Evolutionary conservation across 2,113 vertebrate genomes (phyloP), one percentile per base, ranked within the genome.

Genomic region (Prochilodus magdalenae): DNA sequence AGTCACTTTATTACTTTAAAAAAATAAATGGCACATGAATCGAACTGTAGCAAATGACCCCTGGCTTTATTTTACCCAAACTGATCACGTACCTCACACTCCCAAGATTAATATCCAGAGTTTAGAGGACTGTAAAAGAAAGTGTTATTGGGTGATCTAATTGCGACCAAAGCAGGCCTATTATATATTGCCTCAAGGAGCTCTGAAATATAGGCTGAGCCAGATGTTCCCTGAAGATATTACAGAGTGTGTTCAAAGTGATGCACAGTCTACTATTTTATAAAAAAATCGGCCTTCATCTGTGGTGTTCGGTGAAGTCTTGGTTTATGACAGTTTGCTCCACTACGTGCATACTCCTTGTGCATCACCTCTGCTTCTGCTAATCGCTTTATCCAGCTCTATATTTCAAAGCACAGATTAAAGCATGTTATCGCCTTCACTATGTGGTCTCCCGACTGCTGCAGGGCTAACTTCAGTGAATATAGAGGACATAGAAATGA

Each of bases 331-430:
- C 57, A 60, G 57, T 26, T 60, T n/a, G 2, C n/a, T 60, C 22
- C n/a, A 26, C 4, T 20, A 57, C 53, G n/a, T 57, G 18, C n/a
- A 26, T 13, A 60, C 57, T 60, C 11, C 57, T 60, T 24, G 57
- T 26, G n/a, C 24, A 60, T 60, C 57, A 60, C n/a, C n/a, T 60
- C 57, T 24, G 57, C 57, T 26, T 60, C 57, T 60, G 57, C 11
- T 60, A 60, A 60, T 60, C 57, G n/a, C 57, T 22, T 60, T 26
- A 60, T 60, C 57, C n/a, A 26, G n/a, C 12, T 3, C n/a, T 60
- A 26, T 60, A 60, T 60, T 60, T 60, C 57, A 60, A 60, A 60
- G 57, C 57, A 60, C n/a, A 60, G 57, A 60, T 60, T 60, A 60
- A 60, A 60, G 57, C 11, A 1, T 57, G 53, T 60, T 60, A 60